Base-by-base conservation (phyloP, 2,888 invertebrate genomes). In the Apamea sordens region DNA sequence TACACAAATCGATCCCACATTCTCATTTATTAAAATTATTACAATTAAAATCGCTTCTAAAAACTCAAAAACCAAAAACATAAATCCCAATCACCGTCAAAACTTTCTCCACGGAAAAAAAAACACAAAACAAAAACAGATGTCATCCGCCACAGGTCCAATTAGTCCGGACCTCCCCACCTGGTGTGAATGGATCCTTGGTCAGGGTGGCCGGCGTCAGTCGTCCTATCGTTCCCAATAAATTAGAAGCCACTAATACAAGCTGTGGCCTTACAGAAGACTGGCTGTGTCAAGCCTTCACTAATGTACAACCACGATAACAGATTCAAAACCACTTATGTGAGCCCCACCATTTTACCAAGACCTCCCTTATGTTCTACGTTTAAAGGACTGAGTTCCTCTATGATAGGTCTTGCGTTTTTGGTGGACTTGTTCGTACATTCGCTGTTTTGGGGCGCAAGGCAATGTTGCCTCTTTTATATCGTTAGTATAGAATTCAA, bases 241-340 rank as follows among this genome's bases (percentile, higher is more conserved):
- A 97, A 97, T 97, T 97, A 97, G 95, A 92, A 95, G 94, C 95
- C 95, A 94, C 96, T 97, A 96, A 96, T 95, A 96, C 96, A 96
- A 95, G 94, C 94, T 93, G 92, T 94, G 94, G 93, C 94, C 94
- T 95, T 94, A 96, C 96, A 96, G 96, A 95, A 96, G 96, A 96
- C 96, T 96, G 95, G 95, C 91, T 94, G 93, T 95, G 96, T 96
- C 96, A 96, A 94, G 93, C 93, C 93, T 92, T 93, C 94, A 95
- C 96, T 96, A 96, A 96, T 96, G 96, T 96, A 96, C 95, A 93
- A 93, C 94, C 89, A 89, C 92, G 96, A 96, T 96, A 96, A 96
- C 95, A 94, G 94, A 92, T 95, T 95, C 96, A 96, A 96, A 94
- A 95, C 92, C 94, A 94, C 95, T 93, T 93, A 95, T 94, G 94